phyloP scores from a whole-genome alignment of 1,140 invertebrate genomes.

The Planococcus citri region DNA sequence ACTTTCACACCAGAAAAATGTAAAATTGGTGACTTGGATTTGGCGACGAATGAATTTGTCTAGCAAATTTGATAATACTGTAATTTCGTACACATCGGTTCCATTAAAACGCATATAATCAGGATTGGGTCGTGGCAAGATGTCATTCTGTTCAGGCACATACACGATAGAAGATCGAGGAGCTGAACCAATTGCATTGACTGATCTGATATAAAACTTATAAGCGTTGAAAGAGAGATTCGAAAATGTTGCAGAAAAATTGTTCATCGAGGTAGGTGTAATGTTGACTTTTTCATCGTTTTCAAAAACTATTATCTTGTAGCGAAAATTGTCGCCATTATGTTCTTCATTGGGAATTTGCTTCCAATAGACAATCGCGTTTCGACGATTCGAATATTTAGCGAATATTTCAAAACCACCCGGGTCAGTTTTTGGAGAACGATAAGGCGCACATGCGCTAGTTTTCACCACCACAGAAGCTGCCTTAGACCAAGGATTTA shows the following conservation, averaged over 20 bases:
- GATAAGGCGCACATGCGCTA: slow-evolving; percentile 39
- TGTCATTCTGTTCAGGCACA: background rate
- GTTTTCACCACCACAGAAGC: slow-evolving; percentile 44
- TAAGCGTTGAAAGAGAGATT: background rate
- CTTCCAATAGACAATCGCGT: slow-evolving; percentile 56
- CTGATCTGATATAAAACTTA: background rate
- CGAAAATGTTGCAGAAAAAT: background rate
- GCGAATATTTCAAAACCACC: slow-evolving; percentile 49
- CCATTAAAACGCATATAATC: slow-evolving; percentile 41
- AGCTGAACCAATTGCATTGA: background rate
- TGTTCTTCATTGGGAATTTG: slow-evolving; percentile 45
- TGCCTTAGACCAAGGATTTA: slow-evolving; percentile 51
- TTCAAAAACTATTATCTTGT: slow-evolving; percentile 30
- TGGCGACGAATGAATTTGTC: too few relatives aligned
- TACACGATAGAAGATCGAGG: background rate
- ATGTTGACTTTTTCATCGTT: slow-evolving; percentile 10
- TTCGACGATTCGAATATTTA: slow-evolving; percentile 34
- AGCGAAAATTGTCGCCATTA: slow-evolving; percentile 42
- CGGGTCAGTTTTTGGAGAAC: slow-evolving; percentile 45
- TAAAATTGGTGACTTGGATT: slow-evolving; percentile 44
- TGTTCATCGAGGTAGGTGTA: background rate
- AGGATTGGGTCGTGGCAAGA: slow-evolving; percentile 37
- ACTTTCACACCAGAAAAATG: slow-evolving; percentile 58
- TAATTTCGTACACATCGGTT: slow-evolving; percentile 54
- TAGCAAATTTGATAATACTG: slow-evolving; percentile 35